Conservation (phyloP, 2,797 vertebrate genomes). For the Lacerta viridis region DNA sequence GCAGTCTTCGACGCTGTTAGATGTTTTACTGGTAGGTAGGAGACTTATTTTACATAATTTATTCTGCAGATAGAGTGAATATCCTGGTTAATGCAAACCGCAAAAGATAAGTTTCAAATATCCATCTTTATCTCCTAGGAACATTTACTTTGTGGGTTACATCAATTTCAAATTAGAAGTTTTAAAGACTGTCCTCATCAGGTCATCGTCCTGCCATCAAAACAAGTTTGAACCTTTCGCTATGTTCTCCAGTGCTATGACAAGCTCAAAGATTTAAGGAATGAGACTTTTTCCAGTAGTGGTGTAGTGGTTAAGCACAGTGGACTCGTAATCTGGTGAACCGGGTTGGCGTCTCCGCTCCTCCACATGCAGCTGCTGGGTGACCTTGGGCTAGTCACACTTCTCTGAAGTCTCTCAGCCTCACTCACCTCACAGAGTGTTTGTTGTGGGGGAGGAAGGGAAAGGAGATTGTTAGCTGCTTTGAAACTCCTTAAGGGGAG, state of each 20-base stretch:
- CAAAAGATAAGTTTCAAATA: slow-evolving; percentile 59
- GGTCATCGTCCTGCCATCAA: neutral
- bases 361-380: too few species aligned
- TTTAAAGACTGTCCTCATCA: slow-evolving; percentile 16
- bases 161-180: slow-evolving; percentile 4
- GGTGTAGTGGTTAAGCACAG: too few species aligned
- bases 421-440: too few species aligned
- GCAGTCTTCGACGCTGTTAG: slow-evolving; percentile 83
- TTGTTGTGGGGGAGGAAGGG: too few species aligned
- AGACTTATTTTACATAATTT: slow-evolving; percentile 85
- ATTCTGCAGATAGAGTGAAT: slow-evolving; percentile 78
- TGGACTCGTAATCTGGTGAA: too few species aligned
- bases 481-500: too few species aligned
- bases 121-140: slow-evolving; percentile 41
- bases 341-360: rapidly evolving
- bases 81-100: slow-evolving; percentile 29
- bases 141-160: slow-evolving; percentile 51
- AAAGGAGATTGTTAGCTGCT: too few species aligned
- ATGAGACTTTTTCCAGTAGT: neutral
- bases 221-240: neutral
- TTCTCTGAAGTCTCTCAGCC: too few species aligned
- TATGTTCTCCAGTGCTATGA: neutral
- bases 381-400: too few species aligned
- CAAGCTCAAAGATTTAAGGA: neutral
- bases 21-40: slow-evolving; percentile 72